phyloP scores from a whole-genome alignment of 2,113 vertebrate genomes.

The Pluvialis apricaria region DNA sequence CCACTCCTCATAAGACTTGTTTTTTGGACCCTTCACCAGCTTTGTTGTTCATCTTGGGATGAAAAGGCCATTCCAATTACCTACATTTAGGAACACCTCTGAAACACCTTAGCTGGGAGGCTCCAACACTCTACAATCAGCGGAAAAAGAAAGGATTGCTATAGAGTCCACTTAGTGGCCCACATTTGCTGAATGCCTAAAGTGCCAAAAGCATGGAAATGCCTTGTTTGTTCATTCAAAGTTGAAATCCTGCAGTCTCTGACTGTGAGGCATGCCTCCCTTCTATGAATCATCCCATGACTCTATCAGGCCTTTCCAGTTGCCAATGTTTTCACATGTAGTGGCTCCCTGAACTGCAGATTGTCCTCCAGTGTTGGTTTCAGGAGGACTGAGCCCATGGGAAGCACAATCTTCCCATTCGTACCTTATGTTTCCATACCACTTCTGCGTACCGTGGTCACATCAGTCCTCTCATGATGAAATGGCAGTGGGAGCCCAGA shows the following conservation, averaged over 20 bases:
- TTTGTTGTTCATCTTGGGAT: neutral
- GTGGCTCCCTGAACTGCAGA: neutral
- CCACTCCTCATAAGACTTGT: neutral
- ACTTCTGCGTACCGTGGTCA: neutral
- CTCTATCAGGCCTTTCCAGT: neutral
- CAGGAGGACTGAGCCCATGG: neutral
- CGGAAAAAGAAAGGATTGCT: neutral
- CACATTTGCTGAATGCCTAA: neutral
- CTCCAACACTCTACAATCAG: neutral
- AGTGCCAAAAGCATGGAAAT: neutral
- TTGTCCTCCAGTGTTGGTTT: neutral
- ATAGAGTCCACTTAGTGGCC: no score
- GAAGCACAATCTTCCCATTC: neutral
- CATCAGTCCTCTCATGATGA: neutral
- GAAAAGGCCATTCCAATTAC: neutral
- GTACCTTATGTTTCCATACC: neutral
- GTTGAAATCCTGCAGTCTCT: neutral
- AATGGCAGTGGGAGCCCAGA: neutral
- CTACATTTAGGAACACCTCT: neutral
- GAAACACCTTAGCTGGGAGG: neutral
- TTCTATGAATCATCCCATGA: neutral
- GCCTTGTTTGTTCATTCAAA: neutral
- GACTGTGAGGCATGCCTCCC: neutral
- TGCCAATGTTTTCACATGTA: fast-evolving
- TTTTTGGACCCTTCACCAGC: neutral